Percentiles rank a stretch among this genome's conserved stretches.
Conservation (phyloP, 2,113 vertebrate genomes). For the Dicrurus megarhynchus region DNA sequence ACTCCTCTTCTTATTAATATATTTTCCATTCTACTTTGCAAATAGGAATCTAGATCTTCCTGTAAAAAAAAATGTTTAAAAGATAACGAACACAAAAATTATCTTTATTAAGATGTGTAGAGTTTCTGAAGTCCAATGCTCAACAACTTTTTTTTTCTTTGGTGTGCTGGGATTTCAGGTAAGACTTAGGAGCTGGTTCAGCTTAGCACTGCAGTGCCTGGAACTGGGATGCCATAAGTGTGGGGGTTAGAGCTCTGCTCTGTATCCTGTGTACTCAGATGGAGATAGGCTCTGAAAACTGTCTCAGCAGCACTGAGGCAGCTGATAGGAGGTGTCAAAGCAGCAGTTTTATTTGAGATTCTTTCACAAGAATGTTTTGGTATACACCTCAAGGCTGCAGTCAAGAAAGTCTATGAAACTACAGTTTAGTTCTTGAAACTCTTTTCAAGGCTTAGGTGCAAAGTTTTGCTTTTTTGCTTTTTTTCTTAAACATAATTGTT, state of each 20-base stretch:
- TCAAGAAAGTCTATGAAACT: neutral
- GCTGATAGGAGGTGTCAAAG: neutral
- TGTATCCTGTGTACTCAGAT: neutral
- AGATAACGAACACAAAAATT: neutral
- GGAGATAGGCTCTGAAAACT: neutral
- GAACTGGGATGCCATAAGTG: neutral
- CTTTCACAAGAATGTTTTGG: neutral
- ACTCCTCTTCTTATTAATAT: neutral
- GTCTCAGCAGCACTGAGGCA: neutral
- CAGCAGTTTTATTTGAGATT: neutral
- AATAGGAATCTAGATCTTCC: neutral
- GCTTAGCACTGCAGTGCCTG: neutral
- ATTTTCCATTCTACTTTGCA: neutral
- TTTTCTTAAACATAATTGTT: neutral
- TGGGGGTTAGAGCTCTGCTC: neutral
- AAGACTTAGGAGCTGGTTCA: neutral
- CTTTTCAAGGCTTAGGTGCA: neutral
- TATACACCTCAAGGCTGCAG: neutral
- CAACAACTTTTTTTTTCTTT: neutral
- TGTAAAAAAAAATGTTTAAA: neutral
- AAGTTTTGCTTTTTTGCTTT: neutral
- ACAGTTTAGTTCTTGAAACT: neutral
- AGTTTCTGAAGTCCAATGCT: neutral
- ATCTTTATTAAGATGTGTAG: neutral
- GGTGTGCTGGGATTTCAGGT: neutral